These are phyloP conservation scores for Holcopasites calliopsidis DNA, from an alignment of 1,140 invertebrate genomes.

Conservation along the genomic window DNA sequence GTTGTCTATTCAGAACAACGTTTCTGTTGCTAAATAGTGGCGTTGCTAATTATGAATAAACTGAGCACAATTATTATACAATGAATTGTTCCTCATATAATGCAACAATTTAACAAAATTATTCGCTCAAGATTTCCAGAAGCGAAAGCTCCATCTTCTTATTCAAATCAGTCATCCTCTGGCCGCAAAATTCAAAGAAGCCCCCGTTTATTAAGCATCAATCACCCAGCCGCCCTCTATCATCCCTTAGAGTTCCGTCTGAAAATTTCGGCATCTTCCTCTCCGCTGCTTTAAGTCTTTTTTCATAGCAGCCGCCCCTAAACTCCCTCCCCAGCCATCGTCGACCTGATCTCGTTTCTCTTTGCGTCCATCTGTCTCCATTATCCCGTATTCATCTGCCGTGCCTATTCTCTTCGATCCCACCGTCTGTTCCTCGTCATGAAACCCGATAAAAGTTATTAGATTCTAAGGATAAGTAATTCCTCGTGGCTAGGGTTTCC, in stretches of 20 bases:
- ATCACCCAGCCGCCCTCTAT: background rate
- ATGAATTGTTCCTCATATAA: too few relatives aligned
- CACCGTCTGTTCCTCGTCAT: background rate
- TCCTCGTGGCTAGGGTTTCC: conserved; percentile 7
- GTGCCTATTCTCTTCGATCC: conserved; percentile 26
- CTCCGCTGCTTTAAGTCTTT: background rate
- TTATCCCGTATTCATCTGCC: conserved; percentile 34
- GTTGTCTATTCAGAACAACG: too few relatives aligned
- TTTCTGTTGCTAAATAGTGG: too few relatives aligned
- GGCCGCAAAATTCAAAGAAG: background rate
- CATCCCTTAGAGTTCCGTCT: background rate
- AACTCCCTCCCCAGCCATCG: too few relatives aligned
- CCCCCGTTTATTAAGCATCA: conserved; percentile 19
- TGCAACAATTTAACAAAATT: too few relatives aligned
- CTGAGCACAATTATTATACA: too few relatives aligned
- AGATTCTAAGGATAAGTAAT: conserved; percentile 40
- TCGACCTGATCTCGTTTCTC: background rate
- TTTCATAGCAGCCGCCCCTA: too few relatives aligned
- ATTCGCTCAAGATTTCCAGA: too few relatives aligned
- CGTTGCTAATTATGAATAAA: too few relatives aligned
- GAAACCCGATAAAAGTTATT: conserved; percentile 52
- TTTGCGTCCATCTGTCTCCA: conserved; percentile 34
- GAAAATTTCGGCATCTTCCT: conserved; percentile 29
- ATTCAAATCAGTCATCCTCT: too few relatives aligned
- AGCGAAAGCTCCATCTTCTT: too few relatives aligned